Percentiles rank a stretch among this genome's conserved stretches.
phyloP scores from a whole-genome alignment of 2,113 vertebrate species.

The Petromus typicus region DNA sequence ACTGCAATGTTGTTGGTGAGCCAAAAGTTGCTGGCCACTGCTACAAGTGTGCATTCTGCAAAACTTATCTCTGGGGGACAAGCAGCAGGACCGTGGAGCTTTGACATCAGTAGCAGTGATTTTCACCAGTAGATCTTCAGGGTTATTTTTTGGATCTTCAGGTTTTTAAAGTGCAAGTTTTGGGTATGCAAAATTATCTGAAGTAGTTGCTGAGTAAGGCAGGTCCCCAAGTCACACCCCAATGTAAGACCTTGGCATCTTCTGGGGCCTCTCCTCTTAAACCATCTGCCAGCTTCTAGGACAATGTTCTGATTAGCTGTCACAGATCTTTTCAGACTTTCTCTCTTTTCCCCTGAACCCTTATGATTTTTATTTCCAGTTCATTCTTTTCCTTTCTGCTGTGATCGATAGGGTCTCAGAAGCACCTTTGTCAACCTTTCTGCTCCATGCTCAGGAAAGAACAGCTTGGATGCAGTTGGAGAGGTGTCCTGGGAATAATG shows the following conservation, averaged over 20 bases:
- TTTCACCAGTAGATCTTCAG: background rate
- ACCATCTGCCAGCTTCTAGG: background rate
- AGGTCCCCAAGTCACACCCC: background rate
- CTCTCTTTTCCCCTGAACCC: background rate
- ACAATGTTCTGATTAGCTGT: background rate
- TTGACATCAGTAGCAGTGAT: background rate
- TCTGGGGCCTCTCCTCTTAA: background rate
- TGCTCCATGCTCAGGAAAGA: background rate
- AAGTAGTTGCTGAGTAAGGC: background rate
- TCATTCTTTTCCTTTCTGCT: background rate
- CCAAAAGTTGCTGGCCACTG: background rate
- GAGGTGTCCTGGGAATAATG: constrained; percentile 3
- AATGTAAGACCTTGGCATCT: background rate
- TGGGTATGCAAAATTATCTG: background rate
- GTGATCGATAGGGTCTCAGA: constrained; percentile 10
- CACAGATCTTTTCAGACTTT: background rate
- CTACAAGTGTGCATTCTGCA: background rate
- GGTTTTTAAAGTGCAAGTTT: constrained; percentile 1
- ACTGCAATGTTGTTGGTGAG: background rate
- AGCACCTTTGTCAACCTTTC: background rate
- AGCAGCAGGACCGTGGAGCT: background rate
- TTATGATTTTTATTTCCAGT: background rate
- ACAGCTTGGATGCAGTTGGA: constrained; percentile 11
- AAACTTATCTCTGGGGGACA: background rate
- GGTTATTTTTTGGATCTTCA: background rate